Conservation (phyloP, 2,888 invertebrate species). For the Noctua janthina region DNA sequence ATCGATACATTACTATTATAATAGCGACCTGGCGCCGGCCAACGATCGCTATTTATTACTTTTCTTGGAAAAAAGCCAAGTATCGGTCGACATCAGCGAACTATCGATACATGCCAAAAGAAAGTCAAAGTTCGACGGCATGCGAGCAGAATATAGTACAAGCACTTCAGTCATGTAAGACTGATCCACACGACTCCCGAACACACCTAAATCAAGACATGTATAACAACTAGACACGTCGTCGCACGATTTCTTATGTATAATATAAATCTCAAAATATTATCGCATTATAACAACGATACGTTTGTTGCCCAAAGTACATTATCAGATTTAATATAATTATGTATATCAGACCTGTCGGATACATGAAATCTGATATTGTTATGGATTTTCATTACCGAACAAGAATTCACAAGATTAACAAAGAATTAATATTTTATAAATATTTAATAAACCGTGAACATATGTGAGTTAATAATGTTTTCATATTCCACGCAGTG, state of each 20-base stretch:
- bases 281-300: slow-evolving; percentile 56
- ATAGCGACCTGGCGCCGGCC: slow-evolving; percentile 84
- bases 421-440: slow-evolving; percentile 45
- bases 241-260: slow-evolving; percentile 39
- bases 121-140: slow-evolving; percentile 88
- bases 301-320: neutral
- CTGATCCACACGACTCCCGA: slow-evolving; percentile 54
- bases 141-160: slow-evolving; percentile 63
- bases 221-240: slow-evolving; percentile 16
- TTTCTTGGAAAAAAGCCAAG: slow-evolving; percentile 84
- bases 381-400: slow-evolving; percentile 56
- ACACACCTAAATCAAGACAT: slow-evolving; percentile 38
- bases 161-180: slow-evolving; percentile 58
- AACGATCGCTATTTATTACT: slow-evolving; percentile 85
- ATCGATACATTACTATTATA: slow-evolving; percentile 79
- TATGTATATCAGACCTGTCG: neutral
- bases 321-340: neutral
- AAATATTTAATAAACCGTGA: slow-evolving; percentile 51
- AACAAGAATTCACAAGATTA: slow-evolving; percentile 35
- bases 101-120: slow-evolving; percentile 83
- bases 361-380: slow-evolving; percentile 60
- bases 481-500: slow-evolving; percentile 26
- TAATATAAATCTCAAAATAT: slow-evolving; percentile 63
- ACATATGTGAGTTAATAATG: slow-evolving; percentile 26
- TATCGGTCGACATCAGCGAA: slow-evolving; percentile 76